Percentiles rank a stretch among this genome's conserved stretches.
Conservation (phyloP, 2,113 vertebrate species). For the Zosterops hypoxanthus region DNA sequence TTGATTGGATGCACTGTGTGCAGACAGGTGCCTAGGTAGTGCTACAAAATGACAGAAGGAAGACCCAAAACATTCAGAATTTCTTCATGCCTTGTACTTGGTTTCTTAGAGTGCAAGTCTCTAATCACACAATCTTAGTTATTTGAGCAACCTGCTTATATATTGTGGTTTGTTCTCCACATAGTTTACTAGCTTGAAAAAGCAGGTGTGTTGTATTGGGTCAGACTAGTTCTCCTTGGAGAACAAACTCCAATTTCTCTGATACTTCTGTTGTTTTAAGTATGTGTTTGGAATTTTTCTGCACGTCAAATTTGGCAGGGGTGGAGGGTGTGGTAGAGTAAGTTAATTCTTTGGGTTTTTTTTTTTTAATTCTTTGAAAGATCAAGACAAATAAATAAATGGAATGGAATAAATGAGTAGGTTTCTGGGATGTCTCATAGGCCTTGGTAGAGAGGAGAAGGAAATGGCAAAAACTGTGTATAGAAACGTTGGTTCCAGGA, state of each 20-base stretch:
- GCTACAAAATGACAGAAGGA: not conserved
- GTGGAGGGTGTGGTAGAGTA: accelerated
- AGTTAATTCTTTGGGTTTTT: not conserved
- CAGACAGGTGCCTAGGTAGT: not conserved
- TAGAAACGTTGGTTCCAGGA: not conserved
- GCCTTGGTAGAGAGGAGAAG: not conserved
- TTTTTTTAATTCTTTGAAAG: not conserved
- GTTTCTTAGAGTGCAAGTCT: not conserved
- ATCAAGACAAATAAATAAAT: not conserved
- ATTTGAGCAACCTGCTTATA: not conserved
- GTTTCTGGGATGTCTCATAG: not conserved
- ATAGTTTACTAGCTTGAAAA: not conserved
- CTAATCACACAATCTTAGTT: not conserved
- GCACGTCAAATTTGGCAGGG: accelerated
- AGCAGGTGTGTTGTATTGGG: not conserved
- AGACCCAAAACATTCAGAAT: not conserved
- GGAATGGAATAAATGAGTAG: not conserved
- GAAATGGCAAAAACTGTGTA: not conserved
- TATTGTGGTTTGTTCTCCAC: not conserved
- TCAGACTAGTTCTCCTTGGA: not conserved
- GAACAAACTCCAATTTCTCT: not conserved
- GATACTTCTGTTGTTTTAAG: not conserved
- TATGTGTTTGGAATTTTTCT: not conserved
- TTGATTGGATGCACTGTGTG: not conserved
- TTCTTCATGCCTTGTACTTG: not conserved